phyloP scores from a whole-genome alignment of 2,888 invertebrate species.

The Trachelus tabidus region DNA sequence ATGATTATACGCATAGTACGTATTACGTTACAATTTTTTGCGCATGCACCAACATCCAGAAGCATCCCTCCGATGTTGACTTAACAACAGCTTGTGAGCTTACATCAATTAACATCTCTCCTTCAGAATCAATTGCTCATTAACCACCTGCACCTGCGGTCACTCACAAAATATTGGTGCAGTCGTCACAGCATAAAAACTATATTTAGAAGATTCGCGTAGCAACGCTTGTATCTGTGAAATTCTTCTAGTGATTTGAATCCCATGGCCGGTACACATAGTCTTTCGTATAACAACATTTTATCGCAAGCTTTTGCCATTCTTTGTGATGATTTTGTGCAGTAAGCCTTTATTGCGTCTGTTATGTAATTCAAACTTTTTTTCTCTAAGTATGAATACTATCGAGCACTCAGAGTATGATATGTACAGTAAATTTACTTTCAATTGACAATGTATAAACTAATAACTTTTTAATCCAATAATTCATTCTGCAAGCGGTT shows the following conservation, averaged over 20 bases:
- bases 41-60: constrained; percentile 47
- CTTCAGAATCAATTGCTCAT: constrained; percentile 22
- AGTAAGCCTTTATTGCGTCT: neutral
- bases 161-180: neutral
- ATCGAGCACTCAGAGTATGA: neutral
- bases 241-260: neutral
- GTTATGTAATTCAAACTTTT: neutral
- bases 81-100: constrained; percentile 20
- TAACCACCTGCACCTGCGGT: constrained; percentile 1
- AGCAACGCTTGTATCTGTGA: neutral
- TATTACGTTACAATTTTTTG: constrained; percentile 36
- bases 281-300: neutral
- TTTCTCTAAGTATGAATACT: neutral
- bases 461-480: neutral
- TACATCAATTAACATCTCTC: constrained; percentile 20
- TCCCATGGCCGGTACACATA: neutral
- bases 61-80: constrained; percentile 50
- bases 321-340: neutral
- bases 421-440: neutral
- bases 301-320: neutral
- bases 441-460: neutral
- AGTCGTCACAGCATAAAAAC: neutral
- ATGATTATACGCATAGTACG: constrained; percentile 33
- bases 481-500: neutral
- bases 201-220: neutral